Percentiles rank a stretch among this genome's conserved stretches.
These are phyloP conservation scores for Cavia porcellus DNA, from an alignment of 2,113 vertebrate genomes.

Conservation along the genomic window DNA sequence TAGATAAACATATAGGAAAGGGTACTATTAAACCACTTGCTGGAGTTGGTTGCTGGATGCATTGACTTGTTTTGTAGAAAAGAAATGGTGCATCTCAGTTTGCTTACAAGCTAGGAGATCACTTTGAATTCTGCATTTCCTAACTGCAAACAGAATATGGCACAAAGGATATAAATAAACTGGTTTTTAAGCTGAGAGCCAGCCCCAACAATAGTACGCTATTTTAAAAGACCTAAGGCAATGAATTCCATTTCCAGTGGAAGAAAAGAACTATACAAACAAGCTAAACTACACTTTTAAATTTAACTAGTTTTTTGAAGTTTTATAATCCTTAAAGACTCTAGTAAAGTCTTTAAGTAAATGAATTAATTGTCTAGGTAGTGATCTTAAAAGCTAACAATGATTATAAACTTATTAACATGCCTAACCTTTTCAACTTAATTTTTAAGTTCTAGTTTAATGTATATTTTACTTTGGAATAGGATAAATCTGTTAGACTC, in stretches of 20 bases:
- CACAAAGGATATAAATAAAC: constrained; percentile 92
- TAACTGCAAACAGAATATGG: constrained; percentile 91
- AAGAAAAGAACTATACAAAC: constrained; percentile 91
- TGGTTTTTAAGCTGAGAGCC: constrained; percentile 91
- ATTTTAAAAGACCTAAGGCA: constrained; percentile 94
- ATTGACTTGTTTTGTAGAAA: constrained; percentile 85
- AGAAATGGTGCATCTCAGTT: constrained; percentile 91
- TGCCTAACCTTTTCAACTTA: not conserved
- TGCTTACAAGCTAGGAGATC: constrained; percentile 90
- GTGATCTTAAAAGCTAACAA: not conserved
- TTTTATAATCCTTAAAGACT: not conserved
- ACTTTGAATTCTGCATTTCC: constrained; percentile 89
- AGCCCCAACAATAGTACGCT: constrained; percentile 90
- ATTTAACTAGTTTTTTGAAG: not conserved
- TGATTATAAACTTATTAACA: not conserved
- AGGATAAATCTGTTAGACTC: not conserved
- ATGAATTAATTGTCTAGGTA: not conserved
- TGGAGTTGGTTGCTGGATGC: constrained; percentile 78
- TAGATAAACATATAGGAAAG: constrained; percentile 70
- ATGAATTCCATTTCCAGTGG: constrained; percentile 93
- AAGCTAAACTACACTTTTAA: constrained; percentile 81
- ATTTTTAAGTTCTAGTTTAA: not conserved
- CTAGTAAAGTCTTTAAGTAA: not conserved
- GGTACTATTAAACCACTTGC: constrained; percentile 72
- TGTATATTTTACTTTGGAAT: not conserved